A percentile compares a stretch with the other conserved stretches of the same genome.
Evolutionary conservation across 2,113 vertebrate genomes (phyloP).

Genomic region (Pipra filicauda): DNA sequence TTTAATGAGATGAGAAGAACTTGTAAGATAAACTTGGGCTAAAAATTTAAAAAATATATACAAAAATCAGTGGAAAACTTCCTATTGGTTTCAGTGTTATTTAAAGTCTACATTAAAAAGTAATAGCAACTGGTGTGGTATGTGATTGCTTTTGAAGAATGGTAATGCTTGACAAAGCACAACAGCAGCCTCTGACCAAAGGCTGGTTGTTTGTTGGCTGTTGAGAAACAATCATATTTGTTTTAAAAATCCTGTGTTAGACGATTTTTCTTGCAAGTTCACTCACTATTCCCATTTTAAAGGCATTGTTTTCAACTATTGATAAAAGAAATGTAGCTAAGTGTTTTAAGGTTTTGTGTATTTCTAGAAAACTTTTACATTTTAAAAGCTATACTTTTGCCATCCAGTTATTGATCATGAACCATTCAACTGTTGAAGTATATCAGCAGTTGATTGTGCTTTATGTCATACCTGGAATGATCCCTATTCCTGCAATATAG

Average conservation of each 20-base stretch:
- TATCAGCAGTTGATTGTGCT: not conserved
- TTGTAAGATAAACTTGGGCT: not conserved
- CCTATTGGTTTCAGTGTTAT: not conserved
- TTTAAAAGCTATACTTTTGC: not conserved
- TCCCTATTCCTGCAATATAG: not conserved
- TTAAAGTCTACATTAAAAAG: not conserved
- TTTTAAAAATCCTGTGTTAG: not conserved
- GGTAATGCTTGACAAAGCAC: not conserved
- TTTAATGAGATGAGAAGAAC: not conserved
- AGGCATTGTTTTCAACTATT: not conserved
- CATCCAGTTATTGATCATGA: not conserved
- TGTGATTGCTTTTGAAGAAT: not conserved
- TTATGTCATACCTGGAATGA: not conserved
- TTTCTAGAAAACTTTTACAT: not conserved
- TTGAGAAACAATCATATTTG: not conserved
- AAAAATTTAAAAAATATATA: not conserved
- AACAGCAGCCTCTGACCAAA: not conserved
- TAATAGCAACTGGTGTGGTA: not conserved
- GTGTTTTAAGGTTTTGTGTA: not conserved
- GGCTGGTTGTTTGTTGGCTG: not conserved
- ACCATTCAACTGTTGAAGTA: not conserved
- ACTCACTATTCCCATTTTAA: not conserved
- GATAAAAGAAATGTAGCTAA: not conserved
- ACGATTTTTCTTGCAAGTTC: not conserved
- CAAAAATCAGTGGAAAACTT: not conserved